Percentiles rank a stretch among this genome's conserved stretches.
phyloP scores from a whole-genome alignment of 2,888 invertebrate species.

The Tuta absoluta region DNA sequence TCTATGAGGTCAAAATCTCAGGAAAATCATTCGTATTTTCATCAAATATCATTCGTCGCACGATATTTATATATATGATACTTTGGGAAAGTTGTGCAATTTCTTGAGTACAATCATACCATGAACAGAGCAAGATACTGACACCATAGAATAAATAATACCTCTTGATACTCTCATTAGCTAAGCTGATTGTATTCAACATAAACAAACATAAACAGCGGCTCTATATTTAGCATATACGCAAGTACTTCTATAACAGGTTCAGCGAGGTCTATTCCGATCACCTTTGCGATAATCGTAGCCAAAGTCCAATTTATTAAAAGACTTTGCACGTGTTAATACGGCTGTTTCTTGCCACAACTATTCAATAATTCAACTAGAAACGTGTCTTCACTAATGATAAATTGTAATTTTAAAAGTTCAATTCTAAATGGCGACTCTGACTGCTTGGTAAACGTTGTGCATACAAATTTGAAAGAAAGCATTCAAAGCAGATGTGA shows the following conservation, averaged over 20 bases:
- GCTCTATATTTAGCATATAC: constrained; percentile 14
- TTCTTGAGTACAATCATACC: neutral
- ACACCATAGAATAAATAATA: too few relatives aligned
- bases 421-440: neutral
- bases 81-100: too few relatives aligned
- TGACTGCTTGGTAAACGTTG: constrained; percentile 6
- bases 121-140: too few relatives aligned
- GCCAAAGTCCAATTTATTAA: constrained; percentile 18
- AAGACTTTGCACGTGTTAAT: constrained; percentile 4
- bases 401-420: neutral
- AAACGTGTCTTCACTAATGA: neutral
- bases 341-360: constrained; percentile 7
- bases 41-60: too few relatives aligned
- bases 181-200: neutral
- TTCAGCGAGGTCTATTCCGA: constrained; percentile 6
- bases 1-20: too few relatives aligned
- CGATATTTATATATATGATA: too few relatives aligned
- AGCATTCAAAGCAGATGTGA: constrained; percentile 31
- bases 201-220: neutral
- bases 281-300: neutral
- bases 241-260: constrained; percentile 14
- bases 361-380: neutral
- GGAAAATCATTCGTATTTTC: too few relatives aligned
- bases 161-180: neutral
- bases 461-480: constrained; percentile 25